phyloP scores from a whole-genome alignment of 2,113 vertebrate genomes.

The Ochotona princeps region DNA sequence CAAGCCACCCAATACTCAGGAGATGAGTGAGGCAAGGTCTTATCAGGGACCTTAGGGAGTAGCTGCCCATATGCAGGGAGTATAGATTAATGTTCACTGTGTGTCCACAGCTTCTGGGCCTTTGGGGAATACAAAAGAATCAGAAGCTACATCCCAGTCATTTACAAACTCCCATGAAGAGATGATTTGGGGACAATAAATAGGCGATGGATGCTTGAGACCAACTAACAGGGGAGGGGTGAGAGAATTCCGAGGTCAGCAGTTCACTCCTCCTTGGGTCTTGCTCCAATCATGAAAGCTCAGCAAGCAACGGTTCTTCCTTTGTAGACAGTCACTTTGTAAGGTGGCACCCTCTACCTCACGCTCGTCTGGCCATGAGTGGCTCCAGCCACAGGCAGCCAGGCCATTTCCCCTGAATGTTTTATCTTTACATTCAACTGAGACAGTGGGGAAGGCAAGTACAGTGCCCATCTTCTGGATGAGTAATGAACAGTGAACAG shows the following conservation, averaged over 20 bases:
- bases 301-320: background rate
- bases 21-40: background rate
- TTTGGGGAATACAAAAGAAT: background rate
- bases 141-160: background rate
- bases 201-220: too few species aligned
- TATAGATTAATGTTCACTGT: background rate
- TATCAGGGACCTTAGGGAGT: background rate
- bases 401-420: background rate
- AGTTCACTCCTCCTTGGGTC: background rate
- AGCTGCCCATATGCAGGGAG: background rate
- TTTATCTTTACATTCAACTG: background rate
- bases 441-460: background rate
- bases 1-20: background rate
- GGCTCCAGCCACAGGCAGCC: background rate
- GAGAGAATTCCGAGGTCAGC: background rate
- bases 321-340: background rate
- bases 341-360: background rate
- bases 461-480: background rate
- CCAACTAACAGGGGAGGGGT: background rate
- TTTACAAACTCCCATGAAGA: background rate
- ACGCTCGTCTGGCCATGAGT: background rate
- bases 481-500: background rate
- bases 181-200: background rate
- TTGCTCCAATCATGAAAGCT: background rate
- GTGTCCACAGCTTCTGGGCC: background rate